These are phyloP conservation scores for Pseudomyrmex concolor DNA, from an alignment of 1,140 invertebrate species.

Conservation along the genomic window DNA sequence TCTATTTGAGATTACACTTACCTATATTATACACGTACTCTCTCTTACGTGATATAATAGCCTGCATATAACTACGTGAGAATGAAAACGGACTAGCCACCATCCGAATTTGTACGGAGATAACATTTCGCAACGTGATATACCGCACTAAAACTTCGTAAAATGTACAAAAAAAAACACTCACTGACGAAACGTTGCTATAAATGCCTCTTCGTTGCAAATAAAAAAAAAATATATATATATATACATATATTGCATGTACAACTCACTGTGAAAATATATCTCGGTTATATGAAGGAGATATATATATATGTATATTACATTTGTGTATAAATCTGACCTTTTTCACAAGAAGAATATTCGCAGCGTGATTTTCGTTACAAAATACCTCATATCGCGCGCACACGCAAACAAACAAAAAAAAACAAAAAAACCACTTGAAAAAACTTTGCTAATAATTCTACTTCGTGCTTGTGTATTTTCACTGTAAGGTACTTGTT, in stretches of 20 bases:
- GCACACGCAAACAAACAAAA: slow-evolving; percentile 18
- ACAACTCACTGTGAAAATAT: slow-evolving; percentile 15
- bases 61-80: slow-evolving; percentile 5
- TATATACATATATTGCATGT: neutral
- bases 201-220: neutral
- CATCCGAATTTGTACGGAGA: slow-evolving; percentile 34
- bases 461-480: neutral
- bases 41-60: slow-evolving; percentile 6
- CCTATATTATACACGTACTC: neutral
- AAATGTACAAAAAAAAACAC: slow-evolving; percentile 10
- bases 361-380: slow-evolving; percentile 29
- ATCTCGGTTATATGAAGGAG: neutral
- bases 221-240: too few species aligned
- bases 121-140: slow-evolving; percentile 16
- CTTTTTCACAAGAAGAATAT: slow-evolving; percentile 12
- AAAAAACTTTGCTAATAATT: slow-evolving; percentile 38
- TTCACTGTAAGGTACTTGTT: neutral
- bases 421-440: slow-evolving; percentile 21
- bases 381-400: neutral
- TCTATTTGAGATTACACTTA: slow-evolving; percentile 6
- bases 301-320: neutral
- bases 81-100: slow-evolving; percentile 50
- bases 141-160: neutral
- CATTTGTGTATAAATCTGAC: slow-evolving; percentile 8
- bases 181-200: slow-evolving; percentile 22